A percentile compares a stretch with the other conserved stretches of the same genome.
Conservation (phyloP, 35 echinoderm and acorn worm genomes). For the Eucidaris tribuloides region DNA sequence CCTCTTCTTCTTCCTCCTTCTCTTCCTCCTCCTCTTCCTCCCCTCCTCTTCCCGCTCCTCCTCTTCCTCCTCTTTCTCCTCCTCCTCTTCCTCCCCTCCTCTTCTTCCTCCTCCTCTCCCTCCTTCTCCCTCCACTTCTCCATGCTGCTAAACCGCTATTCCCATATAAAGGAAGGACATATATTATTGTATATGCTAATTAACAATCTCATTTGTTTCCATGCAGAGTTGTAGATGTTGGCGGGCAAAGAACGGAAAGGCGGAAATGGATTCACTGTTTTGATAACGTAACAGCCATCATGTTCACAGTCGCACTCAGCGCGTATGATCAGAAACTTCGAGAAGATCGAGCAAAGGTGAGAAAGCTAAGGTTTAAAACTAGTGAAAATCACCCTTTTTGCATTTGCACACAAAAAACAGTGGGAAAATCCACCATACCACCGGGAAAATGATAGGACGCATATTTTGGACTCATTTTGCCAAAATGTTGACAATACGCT, state of each 20-base stretch:
- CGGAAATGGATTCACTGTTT: slow-evolving; percentile 95
- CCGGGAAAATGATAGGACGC: too few relatives aligned
- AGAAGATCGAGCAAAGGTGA: slow-evolving; percentile 62
- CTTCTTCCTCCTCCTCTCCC: background rate
- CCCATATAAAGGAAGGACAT: background rate
- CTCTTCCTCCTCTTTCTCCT: background rate
- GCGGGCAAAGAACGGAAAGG: slow-evolving; percentile 77
- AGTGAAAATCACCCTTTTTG: too few relatives aligned
- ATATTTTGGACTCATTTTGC: too few relatives aligned
- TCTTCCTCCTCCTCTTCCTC: too few relatives aligned
- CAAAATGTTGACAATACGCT: too few relatives aligned
- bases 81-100: background rate
- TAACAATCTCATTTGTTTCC: background rate
- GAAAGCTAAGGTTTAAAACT: too few relatives aligned
- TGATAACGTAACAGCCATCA: slow-evolving; percentile 72
- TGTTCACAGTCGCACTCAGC: slow-evolving; percentile 67
- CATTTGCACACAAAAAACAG: too few relatives aligned
- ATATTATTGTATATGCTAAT: background rate
- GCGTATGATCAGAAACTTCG: slow-evolving; percentile 59
- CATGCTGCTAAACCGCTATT: background rate
- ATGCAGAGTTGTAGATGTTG: slow-evolving; percentile 64
- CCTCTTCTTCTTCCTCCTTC: too few relatives aligned
- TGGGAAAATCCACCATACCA: too few relatives aligned
- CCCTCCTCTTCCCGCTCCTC: too few relatives aligned
- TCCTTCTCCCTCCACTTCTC: background rate